Evolutionary conservation across 2,113 vertebrate species (phyloP).

Genomic region (Neodontobutis hainanensis): DNA sequence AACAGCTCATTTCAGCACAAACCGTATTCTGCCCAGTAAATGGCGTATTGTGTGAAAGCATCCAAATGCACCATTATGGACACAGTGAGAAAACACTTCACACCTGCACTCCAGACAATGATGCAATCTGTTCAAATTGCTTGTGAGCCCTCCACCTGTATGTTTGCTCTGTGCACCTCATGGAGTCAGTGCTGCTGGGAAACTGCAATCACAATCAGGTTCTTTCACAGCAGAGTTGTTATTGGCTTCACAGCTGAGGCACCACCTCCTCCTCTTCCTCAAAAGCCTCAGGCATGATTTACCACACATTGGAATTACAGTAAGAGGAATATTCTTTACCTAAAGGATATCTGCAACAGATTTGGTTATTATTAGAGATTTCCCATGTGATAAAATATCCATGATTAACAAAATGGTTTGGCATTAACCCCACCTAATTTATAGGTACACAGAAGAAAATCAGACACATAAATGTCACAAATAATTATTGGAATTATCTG

Average conservation of each 20-base stretch:
- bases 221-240: constrained; percentile 28
- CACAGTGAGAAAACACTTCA: constrained; percentile 14
- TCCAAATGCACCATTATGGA: background rate
- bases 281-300: background rate
- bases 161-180: background rate
- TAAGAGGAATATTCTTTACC: no score
- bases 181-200: constrained; percentile 22
- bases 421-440: no score
- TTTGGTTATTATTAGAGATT: no score
- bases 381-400: no score
- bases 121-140: constrained; percentile 10
- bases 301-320: no score
- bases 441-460: no score
- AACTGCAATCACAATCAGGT: constrained; percentile 47
- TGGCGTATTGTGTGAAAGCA: background rate
- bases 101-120: constrained; percentile 14
- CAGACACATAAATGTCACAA: no score
- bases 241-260: constrained; percentile 38
- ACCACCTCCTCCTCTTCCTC: constrained; percentile 15
- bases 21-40: background rate
- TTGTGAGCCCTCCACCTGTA: constrained; percentile 17
- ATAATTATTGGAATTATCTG: no score
- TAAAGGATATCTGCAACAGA: no score
- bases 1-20: background rate
- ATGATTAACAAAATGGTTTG: no score